These are phyloP conservation scores for Dreissena polymorpha DNA, from an alignment of 1,140 invertebrate species.

Conservation along the genomic window DNA sequence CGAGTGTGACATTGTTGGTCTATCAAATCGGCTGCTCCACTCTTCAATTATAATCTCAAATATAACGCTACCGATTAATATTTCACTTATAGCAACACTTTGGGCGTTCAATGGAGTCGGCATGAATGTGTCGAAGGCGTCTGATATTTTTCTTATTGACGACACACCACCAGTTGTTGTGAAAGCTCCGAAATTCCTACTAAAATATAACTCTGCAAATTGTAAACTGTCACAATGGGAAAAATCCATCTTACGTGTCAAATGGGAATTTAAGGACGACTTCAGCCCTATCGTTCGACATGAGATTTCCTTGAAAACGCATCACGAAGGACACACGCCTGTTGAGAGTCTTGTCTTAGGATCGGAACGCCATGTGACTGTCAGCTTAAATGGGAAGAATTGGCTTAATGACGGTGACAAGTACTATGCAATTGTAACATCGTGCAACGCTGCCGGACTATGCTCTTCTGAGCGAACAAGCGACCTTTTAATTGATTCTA, in stretches of 20 bases:
- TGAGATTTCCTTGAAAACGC: slow-evolving; percentile 48
- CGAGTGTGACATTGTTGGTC: slow-evolving; percentile 54
- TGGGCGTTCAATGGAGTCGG: slow-evolving; percentile 59
- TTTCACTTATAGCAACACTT: slow-evolving; percentile 55
- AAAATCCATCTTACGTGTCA: slow-evolving; percentile 54
- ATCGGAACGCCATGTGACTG: slow-evolving; percentile 24
- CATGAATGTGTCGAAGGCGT: slow-evolving; percentile 39
- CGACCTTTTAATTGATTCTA: slow-evolving; percentile 58
- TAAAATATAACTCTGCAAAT: neutral
- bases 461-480: slow-evolving; percentile 53
- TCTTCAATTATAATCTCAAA: slow-evolving; percentile 21
- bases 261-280: slow-evolving; percentile 63
- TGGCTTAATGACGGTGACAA: slow-evolving; percentile 58
- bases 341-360: slow-evolving; percentile 30
- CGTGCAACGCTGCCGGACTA: slow-evolving; percentile 65
- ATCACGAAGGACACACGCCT: slow-evolving; percentile 53
- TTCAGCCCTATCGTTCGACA: slow-evolving; percentile 64
- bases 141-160: slow-evolving; percentile 60
- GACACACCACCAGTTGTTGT: slow-evolving; percentile 44
- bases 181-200: slow-evolving; percentile 29
- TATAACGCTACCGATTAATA: slow-evolving; percentile 44
- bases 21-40: slow-evolving; percentile 34
- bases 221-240: slow-evolving; percentile 44
- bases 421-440: slow-evolving; percentile 59
- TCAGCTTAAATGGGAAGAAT: slow-evolving; percentile 35